Conservation (phyloP, 2,113 vertebrate genomes). For the Malaclemys terrapin region DNA sequence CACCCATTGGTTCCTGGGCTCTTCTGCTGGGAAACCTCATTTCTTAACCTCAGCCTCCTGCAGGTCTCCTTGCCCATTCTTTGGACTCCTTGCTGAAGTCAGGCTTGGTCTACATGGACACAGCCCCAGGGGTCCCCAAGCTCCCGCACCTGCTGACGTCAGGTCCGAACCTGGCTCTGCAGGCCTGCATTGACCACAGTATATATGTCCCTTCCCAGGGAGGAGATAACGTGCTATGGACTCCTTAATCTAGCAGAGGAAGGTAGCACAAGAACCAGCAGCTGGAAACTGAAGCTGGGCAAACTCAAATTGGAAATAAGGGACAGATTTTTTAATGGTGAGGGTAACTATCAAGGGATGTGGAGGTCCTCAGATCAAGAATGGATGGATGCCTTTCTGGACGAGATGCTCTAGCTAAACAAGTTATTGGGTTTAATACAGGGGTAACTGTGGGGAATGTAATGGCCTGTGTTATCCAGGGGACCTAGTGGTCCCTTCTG, state of each 20-base stretch:
- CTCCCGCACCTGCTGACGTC: accelerated
- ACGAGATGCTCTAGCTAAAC: background rate
- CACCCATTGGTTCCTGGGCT: background rate
- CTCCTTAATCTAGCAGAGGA: too few species aligned
- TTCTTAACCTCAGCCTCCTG: background rate
- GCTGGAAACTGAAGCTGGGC: too few species aligned
- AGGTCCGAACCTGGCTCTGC: background rate
- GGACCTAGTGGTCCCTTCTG: background rate
- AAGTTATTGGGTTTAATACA: background rate
- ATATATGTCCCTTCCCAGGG: too few species aligned
- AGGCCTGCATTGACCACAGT: background rate
- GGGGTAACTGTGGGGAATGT: background rate
- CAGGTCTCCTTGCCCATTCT: background rate
- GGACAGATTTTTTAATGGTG: too few species aligned
- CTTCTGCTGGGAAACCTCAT: background rate
- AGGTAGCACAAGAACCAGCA: too few species aligned
- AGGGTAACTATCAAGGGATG: too few species aligned
- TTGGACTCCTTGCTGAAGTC: background rate
- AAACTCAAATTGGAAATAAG: too few species aligned
- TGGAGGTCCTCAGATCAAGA: too few species aligned
- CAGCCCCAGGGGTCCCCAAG: background rate
- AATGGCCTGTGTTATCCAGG: background rate
- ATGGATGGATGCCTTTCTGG: background rate
- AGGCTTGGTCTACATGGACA: background rate
- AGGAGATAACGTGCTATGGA: too few species aligned